Evolutionary conservation across 2,797 vertebrate genomes (phyloP).

Genomic region (Poecilia wingei): DNA sequence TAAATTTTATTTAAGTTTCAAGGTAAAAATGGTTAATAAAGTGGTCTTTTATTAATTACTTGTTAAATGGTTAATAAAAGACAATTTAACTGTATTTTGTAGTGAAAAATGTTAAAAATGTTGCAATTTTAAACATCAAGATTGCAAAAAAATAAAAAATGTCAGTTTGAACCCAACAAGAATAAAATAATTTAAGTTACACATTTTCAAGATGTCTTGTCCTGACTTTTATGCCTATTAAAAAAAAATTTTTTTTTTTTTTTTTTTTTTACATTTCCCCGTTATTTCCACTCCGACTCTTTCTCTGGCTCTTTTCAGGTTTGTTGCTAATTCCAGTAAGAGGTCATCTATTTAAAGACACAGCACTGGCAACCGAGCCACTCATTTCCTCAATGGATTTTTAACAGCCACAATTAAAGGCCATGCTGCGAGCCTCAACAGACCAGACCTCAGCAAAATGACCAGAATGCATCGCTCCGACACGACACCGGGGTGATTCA

Average conservation of each 20-base stretch:
- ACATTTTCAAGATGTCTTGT: background rate
- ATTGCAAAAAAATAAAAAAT: too few species aligned
- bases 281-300: background rate
- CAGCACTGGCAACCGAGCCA: constrained; percentile 50
- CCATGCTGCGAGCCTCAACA: constrained; percentile 45
- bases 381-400: constrained; percentile 72
- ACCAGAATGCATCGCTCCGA: constrained; percentile 16
- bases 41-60: too few species aligned
- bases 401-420: constrained; percentile 62
- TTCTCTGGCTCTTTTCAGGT: constrained; percentile 43
- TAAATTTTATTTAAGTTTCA: background rate
- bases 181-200: too few species aligned
- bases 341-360: constrained; percentile 76
- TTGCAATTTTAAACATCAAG: too few species aligned
- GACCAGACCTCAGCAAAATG: constrained; percentile 58
- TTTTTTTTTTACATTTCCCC: background rate
- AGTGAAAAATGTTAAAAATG: background rate
- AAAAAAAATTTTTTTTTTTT: too few species aligned
- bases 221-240: background rate
- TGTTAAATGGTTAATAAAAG: background rate
- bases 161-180: too few species aligned
- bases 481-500: background rate
- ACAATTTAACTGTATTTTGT: background rate
- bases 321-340: constrained; percentile 77
- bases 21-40: background rate